Conservation (phyloP, 2,888 invertebrate species). For the Seladonia tumulorum region DNA sequence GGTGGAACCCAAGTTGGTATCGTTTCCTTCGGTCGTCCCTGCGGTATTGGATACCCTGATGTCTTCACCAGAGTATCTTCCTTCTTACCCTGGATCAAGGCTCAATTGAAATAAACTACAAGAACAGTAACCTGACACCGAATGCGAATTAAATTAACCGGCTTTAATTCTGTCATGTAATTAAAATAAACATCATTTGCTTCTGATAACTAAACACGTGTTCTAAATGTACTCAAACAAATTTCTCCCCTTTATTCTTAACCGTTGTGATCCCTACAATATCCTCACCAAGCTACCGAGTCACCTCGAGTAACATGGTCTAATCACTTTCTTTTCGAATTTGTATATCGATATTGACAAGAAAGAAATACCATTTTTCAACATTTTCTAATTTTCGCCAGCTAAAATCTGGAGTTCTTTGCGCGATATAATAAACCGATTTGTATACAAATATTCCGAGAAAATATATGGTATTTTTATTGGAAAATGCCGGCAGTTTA, state of each 20-base stretch:
- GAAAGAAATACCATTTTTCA: too few relatives aligned
- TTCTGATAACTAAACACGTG: not conserved
- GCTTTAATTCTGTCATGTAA: not conserved
- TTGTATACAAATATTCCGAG: too few relatives aligned
- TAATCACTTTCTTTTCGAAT: too few relatives aligned
- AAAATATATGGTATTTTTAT: too few relatives aligned
- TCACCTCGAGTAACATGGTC: too few relatives aligned
- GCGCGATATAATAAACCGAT: too few relatives aligned
- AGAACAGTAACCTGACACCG: not conserved
- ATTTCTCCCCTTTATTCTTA: not conserved
- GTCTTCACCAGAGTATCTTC: slow-evolving; percentile 70
- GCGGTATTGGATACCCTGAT: slow-evolving; percentile 71
- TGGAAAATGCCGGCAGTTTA: too few relatives aligned
- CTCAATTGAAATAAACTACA: not conserved
- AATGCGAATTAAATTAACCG: not conserved
- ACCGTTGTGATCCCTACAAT: too few relatives aligned
- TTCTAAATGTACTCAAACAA: not conserved
- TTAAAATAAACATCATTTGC: not conserved
- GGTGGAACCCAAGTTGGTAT: slow-evolving; percentile 65
- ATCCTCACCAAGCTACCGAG: too few relatives aligned
- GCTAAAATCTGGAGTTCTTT: too few relatives aligned
- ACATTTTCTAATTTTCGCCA: too few relatives aligned
- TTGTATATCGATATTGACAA: too few relatives aligned
- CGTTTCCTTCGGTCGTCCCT: slow-evolving; percentile 73
- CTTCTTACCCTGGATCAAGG: slow-evolving; percentile 69